Base-by-base conservation (phyloP, 2,888 invertebrate genomes). In the Mesochorus sp. region DNA sequence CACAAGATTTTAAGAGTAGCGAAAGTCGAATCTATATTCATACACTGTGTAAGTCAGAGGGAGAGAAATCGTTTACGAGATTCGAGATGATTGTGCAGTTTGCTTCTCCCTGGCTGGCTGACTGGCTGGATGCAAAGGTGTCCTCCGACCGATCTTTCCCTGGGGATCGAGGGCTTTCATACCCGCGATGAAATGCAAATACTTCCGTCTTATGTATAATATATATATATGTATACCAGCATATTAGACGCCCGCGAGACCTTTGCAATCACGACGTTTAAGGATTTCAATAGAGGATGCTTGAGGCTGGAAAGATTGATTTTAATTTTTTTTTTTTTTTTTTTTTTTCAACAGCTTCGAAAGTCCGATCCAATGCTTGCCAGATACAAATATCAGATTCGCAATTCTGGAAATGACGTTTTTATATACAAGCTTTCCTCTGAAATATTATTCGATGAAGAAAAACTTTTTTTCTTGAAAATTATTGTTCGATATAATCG, bases 11-110 rank as follows among this genome's bases (percentile, higher is more conserved):
- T n/a, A n/a, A n/a, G n/a, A n/a, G n/a, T n/a, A n/a, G n/a, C n/a
- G 55, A 55, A 62, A 68, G 75, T 68, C 70, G 75, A 47, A 70
- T 57, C 68, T n/a, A n/a, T 47, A 62, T 75, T 62, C 62, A 31
- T n/a, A n/a, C n/a, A n/a, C n/a, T n/a, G n/a, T n/a, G n/a, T 47
- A 61, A 75, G 61, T 64, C n/a, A n/a, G 37, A 57, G 70, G 14
- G 57, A 64, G 55, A 64, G 21, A 51, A 57, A 70, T 70, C 53
- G 68, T 61, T 62, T 70, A 28, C 39, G 57, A 57, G 70, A 57
- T 76, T 76, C 55, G 62, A 55, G 49, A 76, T 68, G 51, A 75
- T 75, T 68, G 61, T 67, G 37, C 37, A 14, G 10, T 70, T 34
- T 59, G 37, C 28, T 19, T 14, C 53, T 39, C 68, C 37, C 61